Evolutionary conservation across 2,888 invertebrate species (phyloP), one percentile per base, ranked within the genome.

Genomic region (Heterodera filipjevi): DNA sequence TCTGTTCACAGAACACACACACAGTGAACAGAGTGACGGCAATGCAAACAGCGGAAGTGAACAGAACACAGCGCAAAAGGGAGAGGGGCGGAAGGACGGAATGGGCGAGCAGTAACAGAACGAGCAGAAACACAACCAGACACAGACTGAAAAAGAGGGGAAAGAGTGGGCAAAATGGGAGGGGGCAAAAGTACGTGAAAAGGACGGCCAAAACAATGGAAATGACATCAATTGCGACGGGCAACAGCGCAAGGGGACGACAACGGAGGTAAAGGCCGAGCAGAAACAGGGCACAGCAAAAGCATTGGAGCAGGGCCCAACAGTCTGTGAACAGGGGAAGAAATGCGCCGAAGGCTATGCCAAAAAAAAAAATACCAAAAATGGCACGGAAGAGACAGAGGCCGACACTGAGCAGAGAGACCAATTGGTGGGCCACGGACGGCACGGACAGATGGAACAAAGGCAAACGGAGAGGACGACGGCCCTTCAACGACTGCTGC

Each of bases 251-350:
- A 49, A 75, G 68, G 22, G 3, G 59, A 22, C 46, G 39, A 64
- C 39, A 14, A 19, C 46, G 44, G 30, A 75, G 68, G 59, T 64
- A 35, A 22, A 75, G 68, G 14, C 44, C 66, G 46, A 75, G 33
- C 46, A 75, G 46, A 39, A 75, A 75, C 68, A 75, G 53, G 12
- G 64, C 75, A 53, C 53, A 75, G 59, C 66, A 33, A 75, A 75
- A 75, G n/a, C 75, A 75, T 66, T 75, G 66, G 46, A 75, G 59
- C n/a, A 75, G 68, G 16, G 32, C 66, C 75, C 75, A 75, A 64
- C 66, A 75, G 35, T 75, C 75, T 73, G 59, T 71, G 49, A 35
- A 71, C 46, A 59, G 22, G 22, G 53, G 19, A 22, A 19, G 22
- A n/a, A 68, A 35, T 75, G 35, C 22, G 35, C 33, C n/a, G n/a